Evolutionary conservation across 2,113 vertebrate species (phyloP), one percentile per base, ranked within the genome.

Genomic region (Perca fluviatilis): DNA sequence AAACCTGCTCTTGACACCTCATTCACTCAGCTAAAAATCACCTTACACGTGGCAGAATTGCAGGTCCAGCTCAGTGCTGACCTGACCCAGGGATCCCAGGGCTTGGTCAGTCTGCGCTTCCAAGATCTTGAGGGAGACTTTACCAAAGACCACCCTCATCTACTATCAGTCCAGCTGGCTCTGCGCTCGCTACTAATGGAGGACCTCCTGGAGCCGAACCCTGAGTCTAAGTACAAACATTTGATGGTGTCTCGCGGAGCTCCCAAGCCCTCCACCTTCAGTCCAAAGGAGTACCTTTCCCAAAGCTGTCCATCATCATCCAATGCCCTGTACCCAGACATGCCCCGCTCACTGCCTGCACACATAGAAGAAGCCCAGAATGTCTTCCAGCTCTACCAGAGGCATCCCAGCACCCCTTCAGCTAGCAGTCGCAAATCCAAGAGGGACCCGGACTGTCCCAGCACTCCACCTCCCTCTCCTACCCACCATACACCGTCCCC

Each of bases 331-430:
- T 98, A 94, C 49, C 97, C 98, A 0, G 98, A 98, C 6, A 99
- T 99, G 98, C 98, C 98, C 0, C 97, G 97, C 0, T 99, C 98
- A 12, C 95, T 99, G 15, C 98, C 98, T 5, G 96, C 98, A 21
- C 98, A 99, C 76, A 96, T 99, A 95, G 98, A 99, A 86, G 98
- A 99, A 91, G 97, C 98, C 1, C 94, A 97, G 1, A 99, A 99
- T 19, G 98, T 99, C 86, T 99, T 99, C 73, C 97, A 99, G 94
- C 95, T 97, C 4, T 99, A 99, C 89, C 98, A 99, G 88, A 96
- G 98, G 78, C 98, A 97, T 27, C 91, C 95, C 19, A 96, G 94
- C 76, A 92, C 93, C 15, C 94, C 97, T 11, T 95, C 95, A 63
- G 82, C 92, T 1, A 82, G 50, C 71, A 96, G 90, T 81, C 95